phyloP scores from a whole-genome alignment of 2,113 vertebrate species.

The Semnopithecus entellus region DNA sequence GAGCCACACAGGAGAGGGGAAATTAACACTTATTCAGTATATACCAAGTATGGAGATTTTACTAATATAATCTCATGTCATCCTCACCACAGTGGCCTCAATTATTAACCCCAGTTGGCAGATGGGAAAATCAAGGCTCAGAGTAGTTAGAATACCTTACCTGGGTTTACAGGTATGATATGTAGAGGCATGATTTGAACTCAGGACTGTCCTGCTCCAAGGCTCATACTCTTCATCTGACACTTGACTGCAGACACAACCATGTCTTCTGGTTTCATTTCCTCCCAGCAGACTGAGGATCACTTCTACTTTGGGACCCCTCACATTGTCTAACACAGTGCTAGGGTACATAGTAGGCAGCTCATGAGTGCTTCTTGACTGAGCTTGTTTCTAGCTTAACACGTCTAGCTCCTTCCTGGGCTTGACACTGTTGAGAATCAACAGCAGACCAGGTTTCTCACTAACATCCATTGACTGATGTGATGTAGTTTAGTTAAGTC shows the following conservation, averaged over 20 bases:
- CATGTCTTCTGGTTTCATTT: not conserved
- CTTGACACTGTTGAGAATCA: not conserved
- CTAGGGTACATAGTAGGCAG: not conserved
- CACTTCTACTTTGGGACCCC: not conserved
- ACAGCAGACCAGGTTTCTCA: not conserved
- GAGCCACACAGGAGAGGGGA: not conserved
- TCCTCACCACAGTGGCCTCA: not conserved
- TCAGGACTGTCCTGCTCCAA: not conserved
- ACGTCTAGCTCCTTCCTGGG: not conserved
- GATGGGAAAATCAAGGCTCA: not conserved
- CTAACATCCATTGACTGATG: conserved; percentile 23
- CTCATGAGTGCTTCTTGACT: not conserved
- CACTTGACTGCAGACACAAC: not conserved
- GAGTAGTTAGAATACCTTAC: not conserved
- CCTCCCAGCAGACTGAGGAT: not conserved
- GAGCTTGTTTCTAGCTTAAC: not conserved
- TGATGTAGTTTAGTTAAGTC: conserved; percentile 76
- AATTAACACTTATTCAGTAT: not conserved
- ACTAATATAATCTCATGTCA: not conserved
- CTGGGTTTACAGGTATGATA: not conserved
- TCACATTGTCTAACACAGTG: not conserved
- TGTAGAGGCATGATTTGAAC: not conserved
- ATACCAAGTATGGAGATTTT: not conserved
- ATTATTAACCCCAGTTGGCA: not conserved
- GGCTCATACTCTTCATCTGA: not conserved